Evolutionary conservation across 2,888 invertebrate genomes (phyloP), one percentile per base, ranked within the genome.

Genomic region (Crocallis elinguaria): DNA sequence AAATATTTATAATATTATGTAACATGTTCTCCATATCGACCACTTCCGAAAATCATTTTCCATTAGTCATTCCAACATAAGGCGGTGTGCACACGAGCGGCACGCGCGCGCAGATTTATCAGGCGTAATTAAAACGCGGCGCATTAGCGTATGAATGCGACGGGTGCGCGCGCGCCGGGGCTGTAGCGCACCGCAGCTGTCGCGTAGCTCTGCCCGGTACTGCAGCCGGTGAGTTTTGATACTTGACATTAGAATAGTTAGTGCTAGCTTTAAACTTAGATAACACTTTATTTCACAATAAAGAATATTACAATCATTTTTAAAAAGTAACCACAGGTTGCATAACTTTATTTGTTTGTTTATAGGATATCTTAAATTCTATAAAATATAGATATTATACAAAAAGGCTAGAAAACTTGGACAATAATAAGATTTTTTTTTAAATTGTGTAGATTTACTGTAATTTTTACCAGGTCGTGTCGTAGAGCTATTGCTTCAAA

Each of bases 21-120:
- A 29, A 11, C 8, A 27, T 9, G n/a, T 27, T 46, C 36, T 25
- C 36, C 1, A 35, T 32, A 37, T 39, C 27, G 38, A 48, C 37
- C 43, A 43, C 37, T 57, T 43, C 58, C 51, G 43, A 45, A 53
- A 56, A 48, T 38, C 27, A 62, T 64, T 57, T 57, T n/a, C 52
- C 49, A 61, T 59, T 57, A 64, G 54, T 49, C 50, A 73, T 73
- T 76, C 75, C 49, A 62, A 65, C 81, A 82, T 82, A 86, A 84
- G 86, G 85, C 73, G 51, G 70, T 67, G 79, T 75, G 71, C 79
- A 77, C 80, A 75, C 79, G 78, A 75, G 79, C 64, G 70, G 77
- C 84, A 79, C 84, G 82, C 80, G 81, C 75, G 88, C 88, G 88
- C 87, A 86, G 90, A 91, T 91, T 91, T 91, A 90, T 89, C 89